Evolutionary conservation across 2,797 vertebrate species (phyloP).

Genomic region (Xyrichtys novacula): DNA sequence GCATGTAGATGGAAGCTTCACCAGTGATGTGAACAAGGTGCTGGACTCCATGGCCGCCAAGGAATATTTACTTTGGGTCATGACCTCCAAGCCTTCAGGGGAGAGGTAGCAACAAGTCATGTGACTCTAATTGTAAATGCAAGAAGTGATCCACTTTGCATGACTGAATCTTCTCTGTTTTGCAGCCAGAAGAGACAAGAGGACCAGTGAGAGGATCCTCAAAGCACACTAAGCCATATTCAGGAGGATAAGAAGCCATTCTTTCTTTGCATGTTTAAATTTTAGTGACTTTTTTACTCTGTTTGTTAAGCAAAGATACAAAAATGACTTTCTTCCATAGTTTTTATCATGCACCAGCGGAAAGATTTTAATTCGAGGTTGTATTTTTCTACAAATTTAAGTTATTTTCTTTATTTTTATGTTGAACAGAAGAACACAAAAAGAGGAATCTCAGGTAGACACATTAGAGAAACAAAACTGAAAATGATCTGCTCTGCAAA

Average conservation of each 20-base stretch:
- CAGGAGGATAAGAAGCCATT: constrained; percentile 78
- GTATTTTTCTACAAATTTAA: constrained; percentile 85
- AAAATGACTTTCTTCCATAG: constrained; percentile 67
- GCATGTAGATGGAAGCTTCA: constrained; percentile 96
- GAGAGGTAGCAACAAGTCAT: constrained; percentile 77
- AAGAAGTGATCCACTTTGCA: background rate
- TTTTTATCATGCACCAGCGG: constrained; percentile 73
- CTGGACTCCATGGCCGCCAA: constrained; percentile 94
- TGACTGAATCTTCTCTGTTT: constrained; percentile 50
- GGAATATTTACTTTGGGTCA: constrained; percentile 96
- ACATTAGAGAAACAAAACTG: too few relatives aligned
- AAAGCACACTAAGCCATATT: constrained; percentile 46
- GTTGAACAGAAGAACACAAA: constrained; percentile 59
- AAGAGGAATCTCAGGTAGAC: constrained; percentile 70
- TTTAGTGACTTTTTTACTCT: constrained; percentile 43
- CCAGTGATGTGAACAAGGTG: constrained; percentile 95
- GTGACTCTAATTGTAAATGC: too few relatives aligned
- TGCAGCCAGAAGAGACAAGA: constrained; percentile 75
- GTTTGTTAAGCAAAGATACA: constrained; percentile 61
- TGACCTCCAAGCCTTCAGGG: constrained; percentile 88
- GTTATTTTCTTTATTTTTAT: constrained; percentile 81
- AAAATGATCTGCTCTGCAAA: constrained; percentile 84
- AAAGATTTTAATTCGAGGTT: constrained; percentile 66
- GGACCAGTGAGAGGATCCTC: constrained; percentile 55
- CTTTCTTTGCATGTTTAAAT: constrained; percentile 66